Conservation (phyloP, 2,113 vertebrate species). For the Dunckerocampus dactyliophorus region DNA sequence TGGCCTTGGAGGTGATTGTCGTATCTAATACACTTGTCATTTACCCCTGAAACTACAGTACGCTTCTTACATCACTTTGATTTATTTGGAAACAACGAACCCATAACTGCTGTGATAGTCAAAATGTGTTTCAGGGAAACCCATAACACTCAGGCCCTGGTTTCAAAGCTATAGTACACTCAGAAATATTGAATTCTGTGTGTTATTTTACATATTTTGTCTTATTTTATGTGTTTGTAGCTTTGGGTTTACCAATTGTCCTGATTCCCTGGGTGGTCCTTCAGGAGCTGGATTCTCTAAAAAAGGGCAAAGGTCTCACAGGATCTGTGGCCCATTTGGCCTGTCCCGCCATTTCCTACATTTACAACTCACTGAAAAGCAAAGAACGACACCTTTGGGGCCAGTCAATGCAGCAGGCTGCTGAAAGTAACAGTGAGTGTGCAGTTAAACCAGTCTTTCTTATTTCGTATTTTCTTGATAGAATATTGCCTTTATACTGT, state of each 20-base stretch:
- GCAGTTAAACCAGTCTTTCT: background rate
- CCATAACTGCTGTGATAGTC: background rate
- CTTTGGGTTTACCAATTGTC: conserved; percentile 74
- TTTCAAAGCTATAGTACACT: background rate
- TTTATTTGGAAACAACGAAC: background rate
- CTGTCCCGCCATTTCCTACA: conserved; percentile 84
- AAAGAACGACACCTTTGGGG: conserved; percentile 82
- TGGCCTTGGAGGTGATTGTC: conserved; percentile 78
- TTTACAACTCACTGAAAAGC: conserved; percentile 79
- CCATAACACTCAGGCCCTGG: background rate
- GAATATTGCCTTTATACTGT: too few species aligned
- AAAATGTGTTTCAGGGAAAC: background rate
- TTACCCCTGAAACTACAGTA: background rate
- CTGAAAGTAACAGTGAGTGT: conserved; percentile 79
- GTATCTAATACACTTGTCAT: background rate
- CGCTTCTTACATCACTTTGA: background rate
- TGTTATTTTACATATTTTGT: background rate
- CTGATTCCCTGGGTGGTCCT: conserved; percentile 94
- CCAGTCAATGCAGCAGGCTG: conserved; percentile 91
- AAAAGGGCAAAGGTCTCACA: conserved; percentile 75
- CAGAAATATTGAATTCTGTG: background rate
- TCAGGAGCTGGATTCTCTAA: conserved; percentile 88
- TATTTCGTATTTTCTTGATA: background rate
- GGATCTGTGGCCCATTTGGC: conserved; percentile 79
- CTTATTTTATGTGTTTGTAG: conserved; percentile 52